A percentile compares a stretch with the other conserved stretches of the same genome.
phyloP scores from a whole-genome alignment of 35 echinoderm and acorn worm species.

The Holothuria glaberrima region DNA sequence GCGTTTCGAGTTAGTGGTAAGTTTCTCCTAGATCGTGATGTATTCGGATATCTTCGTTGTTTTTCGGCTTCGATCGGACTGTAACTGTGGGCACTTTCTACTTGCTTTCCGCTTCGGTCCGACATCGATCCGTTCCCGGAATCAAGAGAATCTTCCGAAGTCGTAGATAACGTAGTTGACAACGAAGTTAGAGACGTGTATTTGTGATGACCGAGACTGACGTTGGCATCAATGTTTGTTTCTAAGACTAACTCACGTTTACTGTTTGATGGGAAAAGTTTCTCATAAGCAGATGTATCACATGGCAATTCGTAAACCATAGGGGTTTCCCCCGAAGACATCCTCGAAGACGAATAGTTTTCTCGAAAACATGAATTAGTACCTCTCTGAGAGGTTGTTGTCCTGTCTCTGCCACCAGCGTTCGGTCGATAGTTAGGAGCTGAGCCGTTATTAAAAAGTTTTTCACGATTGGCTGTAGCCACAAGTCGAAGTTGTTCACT shows the following conservation, averaged over 20 bases:
- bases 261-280: not conserved
- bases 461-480: constrained; percentile 19
- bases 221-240: constrained; percentile 31
- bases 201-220: constrained; percentile 18
- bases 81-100: constrained; percentile 10
- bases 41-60: constrained; percentile 13
- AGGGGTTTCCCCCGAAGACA: too few relatives aligned
- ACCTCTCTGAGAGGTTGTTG: too few relatives aligned
- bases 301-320: too few relatives aligned
- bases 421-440: not conserved
- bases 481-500: constrained; percentile 32
- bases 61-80: constrained; percentile 54
- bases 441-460: constrained; percentile 37
- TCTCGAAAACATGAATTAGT: too few relatives aligned
- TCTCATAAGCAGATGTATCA: constrained; percentile 7
- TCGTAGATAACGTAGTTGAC: constrained; percentile 47
- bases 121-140: constrained; percentile 36
- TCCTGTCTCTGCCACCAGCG: too few relatives aligned
- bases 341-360: too few relatives aligned
- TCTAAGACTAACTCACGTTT: constrained; percentile 7
- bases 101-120: not conserved
- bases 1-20: not conserved
- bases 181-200: constrained; percentile 45
- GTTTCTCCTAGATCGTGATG: not conserved
- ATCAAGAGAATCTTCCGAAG: constrained; percentile 49